These are phyloP conservation scores for Clarias platycephalus DNA, from an alignment of 2,797 vertebrate genomes.

Conservation along the genomic window DNA sequence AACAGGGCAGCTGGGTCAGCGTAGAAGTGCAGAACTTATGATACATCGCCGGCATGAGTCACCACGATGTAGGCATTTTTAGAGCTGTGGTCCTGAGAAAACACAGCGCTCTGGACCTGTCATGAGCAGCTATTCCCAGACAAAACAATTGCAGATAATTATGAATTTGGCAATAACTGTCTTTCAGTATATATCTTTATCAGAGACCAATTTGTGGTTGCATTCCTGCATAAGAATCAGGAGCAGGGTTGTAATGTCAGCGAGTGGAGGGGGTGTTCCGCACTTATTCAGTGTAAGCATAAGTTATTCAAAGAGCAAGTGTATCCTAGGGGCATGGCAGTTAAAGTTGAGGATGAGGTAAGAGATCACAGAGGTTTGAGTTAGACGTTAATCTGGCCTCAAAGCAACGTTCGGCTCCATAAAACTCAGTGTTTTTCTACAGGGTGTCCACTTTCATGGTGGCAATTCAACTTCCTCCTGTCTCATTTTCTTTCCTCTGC, in stretches of 20 bases:
- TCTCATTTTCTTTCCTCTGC: constrained; percentile 33
- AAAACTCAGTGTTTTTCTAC: constrained; percentile 47
- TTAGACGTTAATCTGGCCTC: constrained; percentile 52
- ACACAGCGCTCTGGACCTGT: constrained; percentile 8
- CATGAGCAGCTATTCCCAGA: background rate
- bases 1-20: constrained; percentile 33
- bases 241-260: background rate
- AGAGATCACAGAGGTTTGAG: constrained; percentile 46
- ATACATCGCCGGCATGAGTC: constrained; percentile 22
- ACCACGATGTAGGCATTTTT: constrained; percentile 23
- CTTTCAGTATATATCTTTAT: constrained; percentile 8
- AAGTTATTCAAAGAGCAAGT: constrained; percentile 46
- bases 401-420: constrained; percentile 50
- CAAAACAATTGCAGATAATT: constrained; percentile 16
- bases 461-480: constrained; percentile 36
- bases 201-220: constrained; percentile 20
- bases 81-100: constrained; percentile 35
- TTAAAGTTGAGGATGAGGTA: constrained; percentile 52
- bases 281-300: constrained; percentile 28
- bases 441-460: constrained; percentile 39
- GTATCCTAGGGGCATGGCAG: constrained; percentile 45
- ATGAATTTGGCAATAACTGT: background rate
- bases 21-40: constrained; percentile 14
- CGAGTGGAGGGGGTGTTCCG: background rate
- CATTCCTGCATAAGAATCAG: constrained; percentile 33